Base-by-base conservation (phyloP, 2,113 vertebrate genomes). In the Ranitomeya imitator region DNA sequence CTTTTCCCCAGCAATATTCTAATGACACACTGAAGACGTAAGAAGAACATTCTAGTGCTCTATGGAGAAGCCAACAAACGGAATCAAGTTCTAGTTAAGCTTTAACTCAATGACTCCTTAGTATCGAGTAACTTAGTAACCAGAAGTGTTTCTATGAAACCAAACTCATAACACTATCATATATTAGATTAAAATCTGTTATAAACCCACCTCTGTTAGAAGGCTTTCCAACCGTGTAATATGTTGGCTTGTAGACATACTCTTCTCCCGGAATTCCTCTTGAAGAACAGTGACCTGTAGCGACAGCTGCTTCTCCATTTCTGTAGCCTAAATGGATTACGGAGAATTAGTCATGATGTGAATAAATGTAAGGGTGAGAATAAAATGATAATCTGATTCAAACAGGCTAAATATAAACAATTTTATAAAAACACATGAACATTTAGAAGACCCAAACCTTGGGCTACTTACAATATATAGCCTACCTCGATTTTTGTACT, bases 261-360 rank as follows among this genome's bases (percentile, higher is more conserved):
- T 97, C 93, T 98, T 99, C 94, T 98, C 98, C 91, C 97, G 95
- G 86, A 99, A 99, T 91, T 99, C 97, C 87, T 98, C 97, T 92
- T 95, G 95, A 92, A 99, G 96, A 15, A 96, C 96, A 85, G 97
- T 96, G 90, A 99, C 97, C 95, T 99, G 97, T 95, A 97, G 94
- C 91, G 97, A 99, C 93, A 99, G 96, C 91, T 97, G 97, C 91
- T 94, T 96, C 93, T 99, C 98, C 91, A 97, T 97, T 92, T 99
- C 97, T 0, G 97, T 97, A 0, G 97, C 97, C 98, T 99, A 93
- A 23, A 93, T 89, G 89, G 23, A 81, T 59, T 31, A 26, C 18
- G n/a, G 16, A 78, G 26, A 10, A 51, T 37, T 76, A 52, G 7
- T 2, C 13, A 37, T 37, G 14, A 80, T 23, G 23, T 80, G 7